Evolutionary conservation across 2,113 vertebrate species (phyloP), one percentile per base, ranked within the genome.

Genomic region (Grantiella picta): DNA sequence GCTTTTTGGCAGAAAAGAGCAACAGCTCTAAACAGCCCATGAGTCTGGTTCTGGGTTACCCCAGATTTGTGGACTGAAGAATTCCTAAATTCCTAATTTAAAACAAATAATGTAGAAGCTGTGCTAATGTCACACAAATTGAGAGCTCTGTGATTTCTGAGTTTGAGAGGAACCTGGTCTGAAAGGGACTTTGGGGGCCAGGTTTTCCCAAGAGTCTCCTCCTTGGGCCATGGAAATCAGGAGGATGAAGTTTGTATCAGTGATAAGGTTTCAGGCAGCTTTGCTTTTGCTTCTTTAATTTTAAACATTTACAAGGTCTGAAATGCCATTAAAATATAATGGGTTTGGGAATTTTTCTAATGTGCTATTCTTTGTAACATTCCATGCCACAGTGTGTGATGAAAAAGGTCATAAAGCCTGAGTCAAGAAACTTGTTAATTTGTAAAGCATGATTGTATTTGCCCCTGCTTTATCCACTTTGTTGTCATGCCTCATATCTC

Each of bases 181-280:
- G 49, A 70, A 68, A 38, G 10, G 3, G 21, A 52, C 15, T n/a
- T 36, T 3, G 5, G 5, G 5, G 8, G 6, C 3, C 38, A 42
- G 29, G 5, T 77, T 56, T 88, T 89, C n/a, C 47, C 33, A 59
- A 40, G 6, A 47, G 24, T 8, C 5, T 56, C 20, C 4, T 76
- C 47, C 2, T 2, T 24, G 25, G 15, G 5, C 21, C 20, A 2
- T 2, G 1, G n/a, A 66, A 82, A 59, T 60, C 23, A 53, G 35
- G 15, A 69, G 5, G 4, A 50, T 0, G 1, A 14, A 20, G 6
- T 68, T 31, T 56, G 9, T 18, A 38, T 36, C 42, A 3, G 0
- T 49, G 15, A 38, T 45, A 54, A 24, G 5, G 7, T 63, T 49
- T 81, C 47, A 22, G 25, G 33, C 49, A 63, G 7, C 14, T 88